phyloP scores from a whole-genome alignment of 1,140 invertebrate genomes.

The Centruroides sculpturatus region DNA sequence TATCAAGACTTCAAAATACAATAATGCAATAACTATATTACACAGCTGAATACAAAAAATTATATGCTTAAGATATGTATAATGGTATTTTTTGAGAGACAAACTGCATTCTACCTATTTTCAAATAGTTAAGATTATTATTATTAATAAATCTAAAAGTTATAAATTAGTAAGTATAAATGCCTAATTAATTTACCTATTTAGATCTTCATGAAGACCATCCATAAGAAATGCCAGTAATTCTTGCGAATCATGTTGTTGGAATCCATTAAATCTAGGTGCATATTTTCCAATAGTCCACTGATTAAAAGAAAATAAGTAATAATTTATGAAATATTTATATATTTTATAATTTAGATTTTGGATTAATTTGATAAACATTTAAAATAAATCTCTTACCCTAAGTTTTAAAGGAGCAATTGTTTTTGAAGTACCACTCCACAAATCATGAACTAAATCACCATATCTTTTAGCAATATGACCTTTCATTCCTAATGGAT shows the following conservation, averaged over 20 bases:
- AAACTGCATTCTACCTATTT: no score
- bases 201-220: conserved; percentile 77
- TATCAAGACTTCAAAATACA: no score
- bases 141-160: no score
- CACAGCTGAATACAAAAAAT: no score
- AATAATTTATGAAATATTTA: not conserved
- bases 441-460: conserved; percentile 69
- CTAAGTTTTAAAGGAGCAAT: conserved; percentile 69
- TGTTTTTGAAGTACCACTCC: conserved; percentile 61
- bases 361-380: not conserved
- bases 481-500: conserved; percentile 69
- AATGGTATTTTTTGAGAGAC: no score
- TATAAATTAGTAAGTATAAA: not conserved
- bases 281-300: conserved; percentile 71
- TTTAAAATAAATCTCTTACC: conserved; percentile 26
- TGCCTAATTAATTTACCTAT: conserved; percentile 33
- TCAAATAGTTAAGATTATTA: no score
- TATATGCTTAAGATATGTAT: no score
- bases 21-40: no score
- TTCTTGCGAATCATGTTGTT: conserved; percentile 82
- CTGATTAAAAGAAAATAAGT: conserved; percentile 24
- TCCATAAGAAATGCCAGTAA: conserved; percentile 73
- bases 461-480: conserved; percentile 67
- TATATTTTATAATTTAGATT: not conserved
- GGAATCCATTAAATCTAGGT: conserved; percentile 64